phyloP scores from a whole-genome alignment of 1,140 invertebrate genomes.

The Oppia nitens region DNA sequence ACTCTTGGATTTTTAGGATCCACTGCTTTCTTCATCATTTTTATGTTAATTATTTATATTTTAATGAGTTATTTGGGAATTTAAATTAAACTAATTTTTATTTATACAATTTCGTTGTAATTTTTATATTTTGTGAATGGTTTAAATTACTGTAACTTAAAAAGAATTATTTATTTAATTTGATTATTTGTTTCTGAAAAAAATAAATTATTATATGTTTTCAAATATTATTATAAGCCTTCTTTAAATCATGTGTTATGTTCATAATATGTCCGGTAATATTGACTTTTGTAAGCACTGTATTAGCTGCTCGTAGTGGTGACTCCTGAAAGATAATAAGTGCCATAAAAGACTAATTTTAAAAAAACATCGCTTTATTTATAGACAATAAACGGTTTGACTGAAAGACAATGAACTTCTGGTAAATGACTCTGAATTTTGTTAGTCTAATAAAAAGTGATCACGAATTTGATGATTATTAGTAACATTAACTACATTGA shows the following conservation, averaged over 20 bases:
- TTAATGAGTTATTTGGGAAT: slow-evolving; percentile 21
- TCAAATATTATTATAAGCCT: background rate
- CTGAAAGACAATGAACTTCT: background rate
- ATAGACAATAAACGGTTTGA: background rate
- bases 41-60: slow-evolving; percentile 20
- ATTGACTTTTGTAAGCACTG: background rate
- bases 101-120: too few species aligned
- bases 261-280: background rate
- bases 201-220: slow-evolving; percentile 2
- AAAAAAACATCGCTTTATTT: background rate
- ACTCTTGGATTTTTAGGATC: slow-evolving; percentile 21
- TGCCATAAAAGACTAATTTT: background rate
- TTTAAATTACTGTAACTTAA: too few species aligned
- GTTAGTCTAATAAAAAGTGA: too few species aligned
- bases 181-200: too few species aligned
- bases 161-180: too few species aligned
- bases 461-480: too few species aligned
- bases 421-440: too few species aligned
- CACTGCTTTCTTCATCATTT: slow-evolving; percentile 18
- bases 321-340: background rate
- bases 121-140: too few species aligned
- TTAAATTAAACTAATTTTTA: too few species aligned
- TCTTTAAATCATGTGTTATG: background rate
- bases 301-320: background rate
- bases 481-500: too few species aligned